Conservation (phyloP, 2,113 vertebrate genomes). For the Amphiprion percula region DNA sequence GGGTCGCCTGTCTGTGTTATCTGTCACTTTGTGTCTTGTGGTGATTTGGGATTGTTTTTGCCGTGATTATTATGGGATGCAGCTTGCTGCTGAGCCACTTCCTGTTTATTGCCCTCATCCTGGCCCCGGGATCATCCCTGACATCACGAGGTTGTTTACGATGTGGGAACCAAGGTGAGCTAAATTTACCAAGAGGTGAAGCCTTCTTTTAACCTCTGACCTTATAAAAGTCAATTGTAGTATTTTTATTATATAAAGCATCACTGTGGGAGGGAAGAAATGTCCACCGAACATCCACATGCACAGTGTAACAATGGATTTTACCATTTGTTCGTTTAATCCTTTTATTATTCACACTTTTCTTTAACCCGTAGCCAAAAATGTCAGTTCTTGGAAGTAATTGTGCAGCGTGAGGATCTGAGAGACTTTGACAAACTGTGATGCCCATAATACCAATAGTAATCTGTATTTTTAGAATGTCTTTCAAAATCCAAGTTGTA, state of each 20-base stretch:
- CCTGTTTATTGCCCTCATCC: constrained; percentile 87
- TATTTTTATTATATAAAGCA: constrained; percentile 4
- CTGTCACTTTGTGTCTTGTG: constrained; percentile 72
- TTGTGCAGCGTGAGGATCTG: too few relatives aligned
- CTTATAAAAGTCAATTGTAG: constrained; percentile 7
- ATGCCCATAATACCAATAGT: too few relatives aligned
- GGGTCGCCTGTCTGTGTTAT: constrained; percentile 48
- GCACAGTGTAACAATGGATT: background rate
- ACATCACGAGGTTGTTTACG: constrained; percentile 84
- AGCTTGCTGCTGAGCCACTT: constrained; percentile 84
- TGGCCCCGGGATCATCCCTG: constrained; percentile 83
- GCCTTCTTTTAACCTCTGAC: constrained; percentile 53
- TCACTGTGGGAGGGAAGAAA: background rate
- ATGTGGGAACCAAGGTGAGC: constrained; percentile 82
- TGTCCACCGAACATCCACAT: background rate
- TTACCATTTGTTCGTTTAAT: too few relatives aligned
- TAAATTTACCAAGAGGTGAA: constrained; percentile 72
- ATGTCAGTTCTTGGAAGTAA: too few relatives aligned
- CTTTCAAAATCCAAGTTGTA: too few relatives aligned
- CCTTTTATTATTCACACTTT: background rate
- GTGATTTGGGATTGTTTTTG: constrained; percentile 73
- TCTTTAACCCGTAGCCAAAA: too few relatives aligned
- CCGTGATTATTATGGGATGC: constrained; percentile 84
- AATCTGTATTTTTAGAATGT: too few relatives aligned
- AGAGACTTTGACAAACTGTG: too few relatives aligned